These are phyloP conservation scores for Girardia tigrina DNA, from an alignment of 2,888 invertebrate genomes.

Conservation along the genomic window DNA sequence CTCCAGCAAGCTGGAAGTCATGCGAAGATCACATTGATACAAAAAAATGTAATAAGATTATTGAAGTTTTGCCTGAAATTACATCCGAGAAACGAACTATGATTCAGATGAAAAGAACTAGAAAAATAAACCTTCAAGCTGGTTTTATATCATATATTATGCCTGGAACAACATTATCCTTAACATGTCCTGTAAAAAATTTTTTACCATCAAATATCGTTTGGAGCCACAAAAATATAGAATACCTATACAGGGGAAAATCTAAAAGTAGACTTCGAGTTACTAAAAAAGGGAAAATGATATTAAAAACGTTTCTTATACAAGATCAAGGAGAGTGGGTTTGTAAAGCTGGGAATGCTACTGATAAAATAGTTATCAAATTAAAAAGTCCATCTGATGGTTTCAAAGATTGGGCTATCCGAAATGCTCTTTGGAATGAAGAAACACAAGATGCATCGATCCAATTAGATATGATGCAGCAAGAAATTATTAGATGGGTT, in stretches of 20 bases:
- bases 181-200: constrained; percentile 30
- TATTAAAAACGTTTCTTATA: constrained; percentile 18
- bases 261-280: constrained; percentile 7
- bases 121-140: constrained; percentile 15
- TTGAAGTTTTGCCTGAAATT: constrained; percentile 17
- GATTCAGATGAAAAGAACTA: constrained; percentile 24
- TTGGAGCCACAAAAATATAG: constrained; percentile 13
- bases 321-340: constrained; percentile 33
- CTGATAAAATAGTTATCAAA: constrained; percentile 21
- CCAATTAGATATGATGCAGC: constrained; percentile 1
- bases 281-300: constrained; percentile 30
- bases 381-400: constrained; percentile 28
- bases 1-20: neutral
- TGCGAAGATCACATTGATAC: constrained; percentile 28
- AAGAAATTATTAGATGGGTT: constrained; percentile 31
- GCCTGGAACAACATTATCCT: constrained; percentile 29
- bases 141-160: constrained; percentile 33
- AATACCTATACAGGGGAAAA: neutral
- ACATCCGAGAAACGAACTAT: neutral
- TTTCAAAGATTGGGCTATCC: constrained; percentile 30
- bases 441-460: constrained; percentile 30
- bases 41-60: constrained; percentile 11
- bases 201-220: constrained; percentile 17
- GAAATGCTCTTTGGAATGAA: constrained; percentile 26
- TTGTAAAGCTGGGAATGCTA: constrained; percentile 29